A percentile compares a stretch with the other conserved stretches of the same genome.
Conservation (phyloP, 2,888 invertebrate species). For the Stictocephala bisonia region DNA sequence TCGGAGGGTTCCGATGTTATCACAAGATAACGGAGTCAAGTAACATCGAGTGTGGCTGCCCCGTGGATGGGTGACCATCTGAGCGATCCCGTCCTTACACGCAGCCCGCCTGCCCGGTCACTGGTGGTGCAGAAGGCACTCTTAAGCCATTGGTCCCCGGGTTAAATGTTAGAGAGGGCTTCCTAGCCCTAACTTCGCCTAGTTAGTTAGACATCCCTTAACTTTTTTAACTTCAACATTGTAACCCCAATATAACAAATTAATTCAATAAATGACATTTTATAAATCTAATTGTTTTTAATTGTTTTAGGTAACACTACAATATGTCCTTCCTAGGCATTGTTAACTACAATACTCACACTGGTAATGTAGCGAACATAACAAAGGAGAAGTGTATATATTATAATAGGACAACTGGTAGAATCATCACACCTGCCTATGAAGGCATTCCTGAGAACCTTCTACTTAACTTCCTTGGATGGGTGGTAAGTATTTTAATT, state of each 20-base stretch:
- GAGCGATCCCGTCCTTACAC: no score
- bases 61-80: no score
- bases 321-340: conserved; percentile 22
- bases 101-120: no score
- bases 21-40: no score
- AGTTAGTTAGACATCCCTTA: no score
- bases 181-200: no score
- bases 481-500: conserved; percentile 70
- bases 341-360: conserved; percentile 11
- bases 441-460: conserved; percentile 95
- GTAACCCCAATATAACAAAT: conserved; percentile 24
- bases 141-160: no score
- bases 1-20: no score
- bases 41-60: no score
- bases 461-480: conserved; percentile 83
- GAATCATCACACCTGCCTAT: conserved; percentile 53
- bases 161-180: no score
- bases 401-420: conserved; percentile 53
- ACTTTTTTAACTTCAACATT: no score
- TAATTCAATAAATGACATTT: conserved; percentile 35
- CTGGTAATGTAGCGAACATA: background rate
- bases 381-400: conserved; percentile 52
- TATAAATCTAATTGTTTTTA: background rate
- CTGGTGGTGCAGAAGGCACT: no score
- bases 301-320: background rate